These are phyloP conservation scores for Hirtodrosophila duncani DNA, from an alignment of 2,888 invertebrate genomes.

Conservation along the genomic window DNA sequence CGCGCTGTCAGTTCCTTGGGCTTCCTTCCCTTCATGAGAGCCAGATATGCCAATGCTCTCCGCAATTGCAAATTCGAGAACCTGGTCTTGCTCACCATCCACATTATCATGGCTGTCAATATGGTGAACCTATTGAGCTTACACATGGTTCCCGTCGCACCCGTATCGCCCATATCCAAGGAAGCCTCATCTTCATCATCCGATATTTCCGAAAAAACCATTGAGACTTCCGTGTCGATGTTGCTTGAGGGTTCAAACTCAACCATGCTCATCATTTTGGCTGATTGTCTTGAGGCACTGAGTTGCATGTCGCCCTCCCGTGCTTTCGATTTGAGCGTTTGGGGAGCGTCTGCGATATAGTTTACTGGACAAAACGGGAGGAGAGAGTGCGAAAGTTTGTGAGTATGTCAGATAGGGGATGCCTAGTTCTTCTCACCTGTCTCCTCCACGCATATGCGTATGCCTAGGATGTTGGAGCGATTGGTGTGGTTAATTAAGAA, in stretches of 20 bases:
- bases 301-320: conserved; percentile 5
- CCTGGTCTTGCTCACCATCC: conserved; percentile 72
- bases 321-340: conserved; percentile 46
- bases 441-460: conserved; percentile 78
- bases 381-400: background rate
- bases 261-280: conserved; percentile 1
- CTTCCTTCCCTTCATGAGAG: conserved; percentile 52
- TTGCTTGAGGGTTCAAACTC: conserved; percentile 15
- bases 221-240: background rate
- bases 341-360: conserved; percentile 60
- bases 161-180: conserved; percentile 22
- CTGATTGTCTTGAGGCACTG: background rate
- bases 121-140: conserved; percentile 75
- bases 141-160: conserved; percentile 55
- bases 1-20: conserved; percentile 44
- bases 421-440: conserved; percentile 48
- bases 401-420: background rate
- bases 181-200: conserved; percentile 17
- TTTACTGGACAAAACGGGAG: conserved; percentile 40
- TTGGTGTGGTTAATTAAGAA: conserved; percentile 83
- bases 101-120: conserved; percentile 74
- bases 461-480: conserved; percentile 84
- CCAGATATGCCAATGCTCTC: conserved; percentile 62
- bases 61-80: conserved; percentile 59
- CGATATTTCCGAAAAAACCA: background rate